Percentiles rank a stretch among this genome's conserved stretches.
Conservation (phyloP, 2,797 vertebrate species). For the Tragelaphus oryx region DNA sequence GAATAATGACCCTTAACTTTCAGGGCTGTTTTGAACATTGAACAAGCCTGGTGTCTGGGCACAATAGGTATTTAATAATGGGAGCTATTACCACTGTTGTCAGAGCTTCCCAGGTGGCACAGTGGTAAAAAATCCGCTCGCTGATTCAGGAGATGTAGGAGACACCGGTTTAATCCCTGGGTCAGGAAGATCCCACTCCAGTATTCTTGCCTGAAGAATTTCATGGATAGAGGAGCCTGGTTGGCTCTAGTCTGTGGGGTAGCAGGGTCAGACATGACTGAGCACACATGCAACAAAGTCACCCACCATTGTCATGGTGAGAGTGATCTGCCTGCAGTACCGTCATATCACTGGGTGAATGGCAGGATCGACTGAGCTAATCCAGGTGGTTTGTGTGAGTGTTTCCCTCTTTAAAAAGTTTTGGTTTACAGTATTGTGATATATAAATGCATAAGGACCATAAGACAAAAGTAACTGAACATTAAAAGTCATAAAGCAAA, state of each 20-base stretch:
- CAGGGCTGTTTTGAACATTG: neutral
- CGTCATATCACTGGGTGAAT: neutral
- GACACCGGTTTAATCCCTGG: neutral
- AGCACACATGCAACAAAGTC: neutral
- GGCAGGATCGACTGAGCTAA: neutral
- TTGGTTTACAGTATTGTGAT: neutral
- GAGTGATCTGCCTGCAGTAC: neutral
- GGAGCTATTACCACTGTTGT: neutral
- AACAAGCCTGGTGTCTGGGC: neutral
- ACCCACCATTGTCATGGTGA: neutral
- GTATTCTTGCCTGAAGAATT: neutral
- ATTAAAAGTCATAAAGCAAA: neutral
- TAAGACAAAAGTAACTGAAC: neutral
- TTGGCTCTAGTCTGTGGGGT: neutral
- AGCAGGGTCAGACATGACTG: neutral
- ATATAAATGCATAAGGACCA: neutral
- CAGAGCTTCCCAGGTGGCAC: neutral
- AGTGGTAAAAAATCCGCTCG: neutral
- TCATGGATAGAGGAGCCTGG: neutral
- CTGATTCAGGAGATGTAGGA: neutral
- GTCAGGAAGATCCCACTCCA: neutral
- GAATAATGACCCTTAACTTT: neutral
- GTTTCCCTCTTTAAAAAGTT: neutral
- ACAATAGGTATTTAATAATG: neutral
- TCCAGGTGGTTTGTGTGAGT: neutral